Evolutionary conservation across 2,888 invertebrate species (phyloP).

Genomic region (Steromphala cineraria): DNA sequence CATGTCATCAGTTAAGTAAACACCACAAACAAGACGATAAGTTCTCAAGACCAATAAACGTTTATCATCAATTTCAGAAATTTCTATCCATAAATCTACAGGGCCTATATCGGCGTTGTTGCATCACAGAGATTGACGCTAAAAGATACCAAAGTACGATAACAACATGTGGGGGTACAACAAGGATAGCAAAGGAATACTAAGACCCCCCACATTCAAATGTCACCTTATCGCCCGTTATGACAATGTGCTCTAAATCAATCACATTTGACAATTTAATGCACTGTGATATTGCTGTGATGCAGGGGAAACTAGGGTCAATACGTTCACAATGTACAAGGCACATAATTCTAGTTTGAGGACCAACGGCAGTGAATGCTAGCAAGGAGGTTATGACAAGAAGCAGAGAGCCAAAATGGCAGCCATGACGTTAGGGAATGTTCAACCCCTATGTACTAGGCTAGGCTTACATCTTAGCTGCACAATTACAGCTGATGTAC

Average conservation of each 20-base stretch:
- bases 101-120: background rate
- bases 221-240: background rate
- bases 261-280: slow-evolving; percentile 15
- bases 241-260: background rate
- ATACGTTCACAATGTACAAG: background rate
- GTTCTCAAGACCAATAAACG: too few species aligned
- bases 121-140: background rate
- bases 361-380: background rate
- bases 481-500: background rate
- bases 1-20: too few species aligned
- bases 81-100: background rate
- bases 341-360: background rate
- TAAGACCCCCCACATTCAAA: background rate
- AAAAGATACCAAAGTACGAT: background rate
- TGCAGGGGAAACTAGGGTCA: background rate
- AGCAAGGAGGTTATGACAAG: background rate
- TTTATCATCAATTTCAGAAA: background rate
- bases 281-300: background rate
- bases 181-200: background rate
- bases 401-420: background rate
- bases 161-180: background rate
- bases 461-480: background rate
- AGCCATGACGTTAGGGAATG: background rate
- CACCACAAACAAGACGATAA: too few species aligned
- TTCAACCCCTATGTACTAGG: background rate